These are phyloP conservation scores for Ecliptopera silaceata DNA, from an alignment of 2,888 invertebrate species.

Conservation along the genomic window DNA sequence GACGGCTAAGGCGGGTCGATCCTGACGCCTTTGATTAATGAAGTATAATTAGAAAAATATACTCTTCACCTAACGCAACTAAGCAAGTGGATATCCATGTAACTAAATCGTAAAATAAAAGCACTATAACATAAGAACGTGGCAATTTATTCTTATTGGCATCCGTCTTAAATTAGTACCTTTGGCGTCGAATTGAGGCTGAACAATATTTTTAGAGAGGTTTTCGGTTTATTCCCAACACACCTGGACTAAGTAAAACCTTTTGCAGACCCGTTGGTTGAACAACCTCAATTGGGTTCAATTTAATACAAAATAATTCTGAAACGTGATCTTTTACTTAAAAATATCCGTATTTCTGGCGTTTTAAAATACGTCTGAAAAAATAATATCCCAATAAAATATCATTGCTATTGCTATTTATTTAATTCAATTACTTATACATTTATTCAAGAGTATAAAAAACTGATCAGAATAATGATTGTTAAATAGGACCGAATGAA, in stretches of 20 bases:
- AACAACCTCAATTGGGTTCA: too few relatives aligned
- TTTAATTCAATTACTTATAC: slow-evolving; percentile 6
- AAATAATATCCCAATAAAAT: too few relatives aligned
- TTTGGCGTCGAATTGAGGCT: slow-evolving; percentile 38
- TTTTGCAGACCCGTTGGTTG: too few relatives aligned
- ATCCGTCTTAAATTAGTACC: slow-evolving; percentile 51
- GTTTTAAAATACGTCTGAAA: too few relatives aligned
- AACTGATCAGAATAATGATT: background rate
- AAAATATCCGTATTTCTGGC: too few relatives aligned
- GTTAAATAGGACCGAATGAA: background rate
- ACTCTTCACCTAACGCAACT: background rate
- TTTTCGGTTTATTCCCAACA: slow-evolving; percentile 8
- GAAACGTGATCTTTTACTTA: too few relatives aligned
- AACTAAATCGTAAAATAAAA: slow-evolving; percentile 36
- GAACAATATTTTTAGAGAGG: slow-evolving; percentile 16
- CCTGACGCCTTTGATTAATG: background rate
- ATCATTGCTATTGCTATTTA: too few relatives aligned
- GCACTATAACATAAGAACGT: slow-evolving; percentile 45
- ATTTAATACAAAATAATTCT: too few relatives aligned
- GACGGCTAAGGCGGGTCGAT: background rate
- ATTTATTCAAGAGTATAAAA: background rate
- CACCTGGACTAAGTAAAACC: too few relatives aligned
- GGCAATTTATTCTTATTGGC: slow-evolving; percentile 56
- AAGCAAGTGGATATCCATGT: background rate
- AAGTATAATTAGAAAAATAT: background rate